phyloP scores from a whole-genome alignment of 2,888 invertebrate species.

The Creontiades dilutus region DNA sequence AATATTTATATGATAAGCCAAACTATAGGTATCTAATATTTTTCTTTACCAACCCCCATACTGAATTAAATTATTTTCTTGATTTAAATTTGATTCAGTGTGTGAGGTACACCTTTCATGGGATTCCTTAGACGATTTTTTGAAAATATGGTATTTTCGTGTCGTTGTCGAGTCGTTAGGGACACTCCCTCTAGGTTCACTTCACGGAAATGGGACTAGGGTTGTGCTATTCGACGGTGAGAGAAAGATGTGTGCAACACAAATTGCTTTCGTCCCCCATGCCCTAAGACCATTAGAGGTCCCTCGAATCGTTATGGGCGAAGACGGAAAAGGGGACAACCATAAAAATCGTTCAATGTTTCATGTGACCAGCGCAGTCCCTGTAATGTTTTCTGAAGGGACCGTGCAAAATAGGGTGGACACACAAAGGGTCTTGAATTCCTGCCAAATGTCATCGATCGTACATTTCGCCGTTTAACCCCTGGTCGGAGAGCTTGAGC shows the following conservation, averaged over 20 bases:
- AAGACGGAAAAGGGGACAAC: slow-evolving; percentile 16
- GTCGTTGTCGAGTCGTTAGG: no score
- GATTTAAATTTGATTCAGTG: no score
- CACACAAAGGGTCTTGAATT: slow-evolving; percentile 43
- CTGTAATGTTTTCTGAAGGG: slow-evolving; percentile 40
- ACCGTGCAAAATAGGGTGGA: background rate
- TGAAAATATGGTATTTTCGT: no score
- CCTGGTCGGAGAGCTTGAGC: background rate
- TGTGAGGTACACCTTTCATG: no score
- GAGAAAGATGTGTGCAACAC: slow-evolving; percentile 14
- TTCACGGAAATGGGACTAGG: background rate
- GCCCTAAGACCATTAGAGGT: slow-evolving; percentile 30
- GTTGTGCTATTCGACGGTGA: background rate
- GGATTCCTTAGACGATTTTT: no score
- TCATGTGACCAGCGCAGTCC: slow-evolving; percentile 57
- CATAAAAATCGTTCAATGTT: slow-evolving; percentile 53
- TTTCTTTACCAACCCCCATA: no score
- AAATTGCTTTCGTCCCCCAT: slow-evolving; percentile 31
- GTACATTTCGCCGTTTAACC: slow-evolving; percentile 55
- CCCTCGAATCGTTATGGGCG: slow-evolving; percentile 3
- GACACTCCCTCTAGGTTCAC: background rate
- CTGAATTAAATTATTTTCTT: no score
- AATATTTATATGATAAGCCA: no score
- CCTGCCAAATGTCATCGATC: slow-evolving; percentile 54
- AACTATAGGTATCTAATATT: no score